Evolutionary conservation across 1,140 invertebrate species (phyloP).

Genomic region (Daktulosphaira vitifoliae): DNA sequence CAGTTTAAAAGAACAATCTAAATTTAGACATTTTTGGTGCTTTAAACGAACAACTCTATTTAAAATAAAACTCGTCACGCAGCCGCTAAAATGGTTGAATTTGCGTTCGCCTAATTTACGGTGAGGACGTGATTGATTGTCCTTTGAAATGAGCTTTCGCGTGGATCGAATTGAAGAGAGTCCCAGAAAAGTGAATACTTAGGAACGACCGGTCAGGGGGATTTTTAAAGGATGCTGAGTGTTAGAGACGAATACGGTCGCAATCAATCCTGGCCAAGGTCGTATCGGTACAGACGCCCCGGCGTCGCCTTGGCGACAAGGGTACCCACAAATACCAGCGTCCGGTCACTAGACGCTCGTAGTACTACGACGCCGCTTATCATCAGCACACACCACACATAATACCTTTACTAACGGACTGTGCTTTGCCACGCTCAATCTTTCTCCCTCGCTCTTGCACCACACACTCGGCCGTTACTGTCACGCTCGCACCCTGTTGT

Average conservation of each 20-base stretch:
- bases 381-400: background rate
- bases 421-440: too few relatives aligned
- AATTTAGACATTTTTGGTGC: too few relatives aligned
- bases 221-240: background rate
- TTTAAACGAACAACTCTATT: too few relatives aligned
- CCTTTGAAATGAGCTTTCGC: too few relatives aligned
- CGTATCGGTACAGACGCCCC: constrained; percentile 1
- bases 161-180: background rate
- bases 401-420: background rate
- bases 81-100: too few relatives aligned
- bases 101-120: too few relatives aligned
- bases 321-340: background rate
- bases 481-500: too few relatives aligned
- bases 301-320: background rate
- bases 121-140: too few relatives aligned
- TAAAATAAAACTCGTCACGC: too few relatives aligned
- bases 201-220: background rate
- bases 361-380: constrained; percentile 17
- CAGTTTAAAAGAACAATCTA: too few relatives aligned
- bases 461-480: too few relatives aligned
- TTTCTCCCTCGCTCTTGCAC: too few relatives aligned
- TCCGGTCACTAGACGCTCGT: constrained; percentile 8
- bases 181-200: background rate
- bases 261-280: constrained; percentile 31
- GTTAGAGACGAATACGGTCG: background rate